These are phyloP conservation scores for Paralvinella palmiformis DNA, from an alignment of 1,140 invertebrate species.

Conservation along the genomic window DNA sequence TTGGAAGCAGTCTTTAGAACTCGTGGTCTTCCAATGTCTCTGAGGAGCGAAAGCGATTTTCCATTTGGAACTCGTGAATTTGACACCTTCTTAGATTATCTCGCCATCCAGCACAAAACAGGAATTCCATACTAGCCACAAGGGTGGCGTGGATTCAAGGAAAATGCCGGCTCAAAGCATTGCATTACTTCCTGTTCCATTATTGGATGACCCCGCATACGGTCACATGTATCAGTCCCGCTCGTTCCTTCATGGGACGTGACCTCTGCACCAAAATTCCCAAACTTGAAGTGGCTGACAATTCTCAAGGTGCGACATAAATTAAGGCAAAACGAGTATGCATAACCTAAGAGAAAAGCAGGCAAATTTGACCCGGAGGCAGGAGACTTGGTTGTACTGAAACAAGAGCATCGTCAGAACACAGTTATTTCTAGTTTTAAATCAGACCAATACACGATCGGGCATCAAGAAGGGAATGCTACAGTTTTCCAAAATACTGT, in stretches of 20 bases:
- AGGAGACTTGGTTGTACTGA: too few relatives aligned
- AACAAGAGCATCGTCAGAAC: neutral
- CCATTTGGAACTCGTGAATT: slow-evolving; percentile 14
- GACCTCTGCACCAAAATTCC: neutral
- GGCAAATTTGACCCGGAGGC: too few relatives aligned
- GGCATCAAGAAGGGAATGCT: too few relatives aligned
- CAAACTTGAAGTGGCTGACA: neutral
- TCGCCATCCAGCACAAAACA: slow-evolving; percentile 19
- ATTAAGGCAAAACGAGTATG: neutral
- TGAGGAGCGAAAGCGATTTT: too few relatives aligned
- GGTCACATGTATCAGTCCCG: slow-evolving; percentile 14
- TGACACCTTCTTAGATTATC: slow-evolving; percentile 14
- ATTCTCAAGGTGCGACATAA: neutral
- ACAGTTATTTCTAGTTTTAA: neutral
- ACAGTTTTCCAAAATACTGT: too few relatives aligned
- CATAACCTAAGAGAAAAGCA: neutral
- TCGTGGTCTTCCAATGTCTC: neutral
- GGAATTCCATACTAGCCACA: slow-evolving; percentile 21
- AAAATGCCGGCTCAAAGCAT: slow-evolving; percentile 20
- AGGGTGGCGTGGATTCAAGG: slow-evolving; percentile 24
- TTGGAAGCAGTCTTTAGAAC: neutral
- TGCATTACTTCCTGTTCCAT: slow-evolving; percentile 20
- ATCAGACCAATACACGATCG: too few relatives aligned
- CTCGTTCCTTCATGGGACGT: too few relatives aligned
- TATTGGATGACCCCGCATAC: slow-evolving; percentile 26